These are phyloP conservation scores for Poecilus cupreus DNA, from an alignment of 2,888 invertebrate species.

Conservation along the genomic window DNA sequence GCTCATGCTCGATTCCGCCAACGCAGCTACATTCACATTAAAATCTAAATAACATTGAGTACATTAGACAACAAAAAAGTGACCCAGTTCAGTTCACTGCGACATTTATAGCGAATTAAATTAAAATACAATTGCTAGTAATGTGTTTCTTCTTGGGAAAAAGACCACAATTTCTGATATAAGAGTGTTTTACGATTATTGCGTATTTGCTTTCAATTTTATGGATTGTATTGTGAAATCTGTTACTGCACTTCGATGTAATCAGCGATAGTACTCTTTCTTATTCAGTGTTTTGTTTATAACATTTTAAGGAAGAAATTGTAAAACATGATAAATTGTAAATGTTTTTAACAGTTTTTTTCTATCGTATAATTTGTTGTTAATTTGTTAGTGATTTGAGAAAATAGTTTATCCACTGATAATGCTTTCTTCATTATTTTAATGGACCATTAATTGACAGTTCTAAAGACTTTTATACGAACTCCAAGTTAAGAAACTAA, in stretches of 20 bases:
- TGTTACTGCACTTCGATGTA: background rate
- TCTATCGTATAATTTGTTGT: too few relatives aligned
- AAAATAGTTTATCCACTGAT: too few relatives aligned
- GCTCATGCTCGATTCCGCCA: background rate
- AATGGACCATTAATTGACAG: too few relatives aligned
- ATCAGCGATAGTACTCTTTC: background rate
- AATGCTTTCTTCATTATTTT: too few relatives aligned
- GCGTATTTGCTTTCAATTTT: conserved; percentile 10
- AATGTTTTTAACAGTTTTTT: too few relatives aligned
- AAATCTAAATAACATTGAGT: background rate
- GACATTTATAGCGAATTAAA: conserved; percentile 18
- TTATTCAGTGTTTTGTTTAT: background rate
- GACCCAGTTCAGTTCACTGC: background rate
- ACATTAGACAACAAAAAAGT: background rate
- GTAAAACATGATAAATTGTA: too few relatives aligned
- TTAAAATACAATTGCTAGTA: conserved; percentile 30
- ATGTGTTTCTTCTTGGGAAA: background rate
- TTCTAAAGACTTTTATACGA: too few relatives aligned
- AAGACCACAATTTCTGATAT: background rate
- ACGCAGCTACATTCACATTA: background rate
- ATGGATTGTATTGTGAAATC: background rate
- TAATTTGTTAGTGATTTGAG: too few relatives aligned
- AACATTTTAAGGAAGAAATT: too few relatives aligned
- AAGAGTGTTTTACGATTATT: conserved; percentile 2
- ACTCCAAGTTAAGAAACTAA: too few relatives aligned